These are phyloP conservation scores for Oasisia sp. DNA, from an alignment of 2,888 invertebrate species.

Conservation along the genomic window DNA sequence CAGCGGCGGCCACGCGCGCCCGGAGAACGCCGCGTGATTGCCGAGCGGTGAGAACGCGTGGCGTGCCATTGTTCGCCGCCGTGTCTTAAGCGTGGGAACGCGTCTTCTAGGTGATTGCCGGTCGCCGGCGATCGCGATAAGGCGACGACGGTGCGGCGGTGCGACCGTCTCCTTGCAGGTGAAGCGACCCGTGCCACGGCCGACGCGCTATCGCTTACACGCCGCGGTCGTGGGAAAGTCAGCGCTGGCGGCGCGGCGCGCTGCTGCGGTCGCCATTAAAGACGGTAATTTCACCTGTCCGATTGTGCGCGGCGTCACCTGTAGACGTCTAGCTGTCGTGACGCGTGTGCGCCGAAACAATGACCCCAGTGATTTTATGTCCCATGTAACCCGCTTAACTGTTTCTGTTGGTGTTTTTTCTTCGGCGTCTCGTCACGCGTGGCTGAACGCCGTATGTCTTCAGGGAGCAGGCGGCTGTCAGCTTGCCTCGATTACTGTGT, in stretches of 20 bases:
- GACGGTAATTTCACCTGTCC: neutral
- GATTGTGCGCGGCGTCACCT: neutral
- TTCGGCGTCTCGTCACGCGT: neutral
- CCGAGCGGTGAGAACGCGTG: neutral
- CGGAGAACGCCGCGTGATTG: neutral
- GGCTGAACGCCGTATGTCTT: neutral
- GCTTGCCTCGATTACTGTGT: neutral
- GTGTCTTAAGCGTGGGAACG: constrained; percentile 14
- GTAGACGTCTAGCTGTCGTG: neutral
- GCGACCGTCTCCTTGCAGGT: neutral
- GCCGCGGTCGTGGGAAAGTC: constrained; percentile 13
- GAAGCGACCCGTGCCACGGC: constrained; percentile 6
- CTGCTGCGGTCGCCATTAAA: constrained; percentile 5
- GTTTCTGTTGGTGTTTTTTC: neutral
- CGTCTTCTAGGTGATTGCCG: neutral
- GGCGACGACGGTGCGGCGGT: neutral
- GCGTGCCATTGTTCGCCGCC: neutral
- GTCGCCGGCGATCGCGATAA: neutral
- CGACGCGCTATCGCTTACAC: neutral
- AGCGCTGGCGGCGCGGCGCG: neutral
- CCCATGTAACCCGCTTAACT: neutral
- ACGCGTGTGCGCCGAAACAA: neutral
- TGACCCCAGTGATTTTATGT: neutral
- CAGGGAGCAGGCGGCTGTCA: neutral
- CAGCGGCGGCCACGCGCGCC: neutral